A percentile compares a stretch with the other conserved stretches of the same genome.
Evolutionary conservation across 2,113 vertebrate genomes (phyloP).

Genomic region (Sylvicapra grimmia): DNA sequence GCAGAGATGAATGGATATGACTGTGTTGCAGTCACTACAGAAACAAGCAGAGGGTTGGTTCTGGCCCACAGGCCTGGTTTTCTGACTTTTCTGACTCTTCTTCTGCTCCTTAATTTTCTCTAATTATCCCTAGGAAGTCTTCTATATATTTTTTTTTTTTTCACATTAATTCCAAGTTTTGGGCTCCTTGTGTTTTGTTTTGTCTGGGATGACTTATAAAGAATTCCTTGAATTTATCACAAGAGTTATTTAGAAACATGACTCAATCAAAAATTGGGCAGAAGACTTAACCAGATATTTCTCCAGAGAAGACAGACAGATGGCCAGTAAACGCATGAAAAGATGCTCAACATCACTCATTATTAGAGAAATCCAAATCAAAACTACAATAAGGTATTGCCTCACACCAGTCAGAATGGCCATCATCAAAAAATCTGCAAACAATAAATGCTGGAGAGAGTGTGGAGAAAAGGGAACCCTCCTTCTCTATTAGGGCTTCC

Average conservation of each 20-base stretch:
- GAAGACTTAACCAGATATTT: background rate
- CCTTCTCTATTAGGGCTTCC: background rate
- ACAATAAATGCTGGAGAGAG: background rate
- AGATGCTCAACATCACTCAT: background rate
- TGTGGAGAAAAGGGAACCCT: background rate
- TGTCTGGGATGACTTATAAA: background rate
- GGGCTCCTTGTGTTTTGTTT: background rate
- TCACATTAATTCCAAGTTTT: background rate
- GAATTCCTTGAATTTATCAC: background rate
- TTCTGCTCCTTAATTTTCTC: background rate
- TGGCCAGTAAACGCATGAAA: background rate
- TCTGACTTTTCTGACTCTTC: background rate
- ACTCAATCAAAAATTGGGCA: background rate
- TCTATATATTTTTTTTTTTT: background rate
- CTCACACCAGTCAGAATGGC: background rate
- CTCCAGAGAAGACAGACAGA: background rate
- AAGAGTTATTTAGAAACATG: background rate
- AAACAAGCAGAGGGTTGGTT: background rate
- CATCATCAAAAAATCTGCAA: background rate
- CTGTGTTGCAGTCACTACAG: background rate
- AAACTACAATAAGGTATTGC: background rate
- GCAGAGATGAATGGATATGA: rapidly evolving
- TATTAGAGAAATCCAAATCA: background rate
- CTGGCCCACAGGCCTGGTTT: background rate
- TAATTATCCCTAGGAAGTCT: background rate